These are phyloP conservation scores for Chymomyza caudatula DNA, from an alignment of 2,888 invertebrate genomes.

Conservation along the genomic window DNA sequence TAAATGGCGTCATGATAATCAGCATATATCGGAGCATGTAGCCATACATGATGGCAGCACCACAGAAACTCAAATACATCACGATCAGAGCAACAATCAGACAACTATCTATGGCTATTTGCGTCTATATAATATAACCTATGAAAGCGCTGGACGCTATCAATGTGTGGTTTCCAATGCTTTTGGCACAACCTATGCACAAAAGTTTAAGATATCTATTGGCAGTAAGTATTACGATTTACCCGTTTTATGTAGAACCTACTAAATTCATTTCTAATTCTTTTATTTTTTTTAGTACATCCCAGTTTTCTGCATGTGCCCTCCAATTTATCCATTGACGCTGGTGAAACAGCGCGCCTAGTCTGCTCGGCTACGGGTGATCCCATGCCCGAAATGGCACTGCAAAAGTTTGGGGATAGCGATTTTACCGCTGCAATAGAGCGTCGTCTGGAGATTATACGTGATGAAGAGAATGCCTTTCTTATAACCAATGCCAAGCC, in stretches of 20 bases:
- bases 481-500: constrained; percentile 95
- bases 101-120: constrained; percentile 86
- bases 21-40: constrained; percentile 78
- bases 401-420: constrained; percentile 95
- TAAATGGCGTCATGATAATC: constrained; percentile 93
- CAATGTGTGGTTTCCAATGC: constrained; percentile 95
- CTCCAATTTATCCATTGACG: constrained; percentile 88
- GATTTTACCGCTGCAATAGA: constrained; percentile 97
- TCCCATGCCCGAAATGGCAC: constrained; percentile 91
- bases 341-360: constrained; percentile 90
- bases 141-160: constrained; percentile 91
- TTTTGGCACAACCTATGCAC: constrained; percentile 93
- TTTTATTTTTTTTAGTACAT: constrained; percentile 81
- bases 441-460: constrained; percentile 94
- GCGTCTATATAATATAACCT: constrained; percentile 86
- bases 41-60: constrained; percentile 53
- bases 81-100: constrained; percentile 77
- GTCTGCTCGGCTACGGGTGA: constrained; percentile 95
- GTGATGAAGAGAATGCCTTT: constrained; percentile 93
- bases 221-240: constrained; percentile 81
- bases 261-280: neutral
- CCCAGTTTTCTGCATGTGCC: constrained; percentile 92
- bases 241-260: neutral
- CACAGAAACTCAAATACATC: constrained; percentile 78
- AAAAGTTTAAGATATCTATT: constrained; percentile 90